These are phyloP conservation scores for Odontophorus gujanensis DNA, from an alignment of 2,113 vertebrate species.

Conservation along the genomic window DNA sequence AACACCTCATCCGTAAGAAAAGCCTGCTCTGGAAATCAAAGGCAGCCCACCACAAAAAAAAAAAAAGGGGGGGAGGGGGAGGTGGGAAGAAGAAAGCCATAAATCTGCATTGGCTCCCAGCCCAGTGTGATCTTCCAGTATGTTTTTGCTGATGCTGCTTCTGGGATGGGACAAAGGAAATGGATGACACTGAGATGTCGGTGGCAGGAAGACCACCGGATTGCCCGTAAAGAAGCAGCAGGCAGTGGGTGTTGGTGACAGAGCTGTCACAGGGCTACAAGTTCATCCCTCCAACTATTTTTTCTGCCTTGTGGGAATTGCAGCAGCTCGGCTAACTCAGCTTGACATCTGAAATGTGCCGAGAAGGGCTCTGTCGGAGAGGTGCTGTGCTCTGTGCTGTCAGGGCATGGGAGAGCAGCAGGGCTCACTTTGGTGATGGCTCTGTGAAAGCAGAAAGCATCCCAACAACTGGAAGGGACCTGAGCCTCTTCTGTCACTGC, in stretches of 20 bases:
- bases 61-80: no score
- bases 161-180: conserved; percentile 46
- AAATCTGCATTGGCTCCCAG: conserved; percentile 57
- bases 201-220: conserved; percentile 36
- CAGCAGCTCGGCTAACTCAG: not conserved
- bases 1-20: conserved; percentile 27
- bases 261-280: not conserved
- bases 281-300: conserved; percentile 9
- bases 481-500: not conserved
- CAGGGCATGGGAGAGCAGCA: not conserved
- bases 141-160: conserved; percentile 61
- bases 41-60: not conserved
- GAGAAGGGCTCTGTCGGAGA: not conserved
- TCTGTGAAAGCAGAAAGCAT: not conserved
- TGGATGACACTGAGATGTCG: not conserved
- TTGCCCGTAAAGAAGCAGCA: conserved; percentile 34
- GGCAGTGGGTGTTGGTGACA: not conserved
- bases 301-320: not conserved
- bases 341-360: not conserved
- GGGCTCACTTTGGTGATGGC: not conserved
- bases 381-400: rapidly evolving
- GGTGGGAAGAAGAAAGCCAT: not conserved
- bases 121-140: conserved; percentile 24
- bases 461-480: not conserved
- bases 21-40: conserved; percentile 66